Percentiles rank a stretch among this genome's conserved stretches.
These are phyloP conservation scores for Platygyra sinensis DNA, from an alignment of 64 coral and sea anemone species.

Conservation along the genomic window DNA sequence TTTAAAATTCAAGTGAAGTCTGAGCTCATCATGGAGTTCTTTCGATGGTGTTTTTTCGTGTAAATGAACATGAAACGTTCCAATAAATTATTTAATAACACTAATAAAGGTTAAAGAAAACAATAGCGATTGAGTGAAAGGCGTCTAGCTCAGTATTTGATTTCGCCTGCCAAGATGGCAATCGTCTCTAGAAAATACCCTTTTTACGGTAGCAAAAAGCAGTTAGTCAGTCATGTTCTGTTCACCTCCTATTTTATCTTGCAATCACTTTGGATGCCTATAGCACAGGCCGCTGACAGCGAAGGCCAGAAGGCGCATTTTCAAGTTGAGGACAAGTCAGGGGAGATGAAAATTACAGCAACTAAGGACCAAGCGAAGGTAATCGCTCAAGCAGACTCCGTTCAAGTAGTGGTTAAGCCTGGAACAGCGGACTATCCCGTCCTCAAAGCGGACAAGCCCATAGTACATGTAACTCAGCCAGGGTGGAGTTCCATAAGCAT, in stretches of 20 bases:
- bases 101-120: no score
- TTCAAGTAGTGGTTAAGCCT: constrained; percentile 89
- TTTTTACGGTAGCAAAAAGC: background rate
- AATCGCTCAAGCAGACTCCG: constrained; percentile 77
- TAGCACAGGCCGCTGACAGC: constrained; percentile 8
- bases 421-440: constrained; percentile 82
- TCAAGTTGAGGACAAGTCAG: constrained; percentile 94
- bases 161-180: no score
- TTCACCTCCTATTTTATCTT: background rate
- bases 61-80: no score
- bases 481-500: constrained; percentile 61
- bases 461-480: constrained; percentile 73
- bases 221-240: background rate
- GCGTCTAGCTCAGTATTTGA: no score
- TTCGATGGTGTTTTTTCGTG: no score
- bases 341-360: constrained; percentile 82
- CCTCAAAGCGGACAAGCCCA: constrained; percentile 85
- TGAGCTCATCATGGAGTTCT: no score
- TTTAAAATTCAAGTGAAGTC: no score
- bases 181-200: no score
- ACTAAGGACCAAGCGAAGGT: constrained; percentile 86
- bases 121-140: no score
- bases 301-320: constrained; percentile 89
- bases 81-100: no score
- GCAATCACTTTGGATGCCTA: background rate